A percentile compares a stretch with the other conserved stretches of the same genome.
These are phyloP conservation scores for Drosophila prolongata DNA, from an alignment of 2,888 invertebrate species.

Conservation along the genomic window DNA sequence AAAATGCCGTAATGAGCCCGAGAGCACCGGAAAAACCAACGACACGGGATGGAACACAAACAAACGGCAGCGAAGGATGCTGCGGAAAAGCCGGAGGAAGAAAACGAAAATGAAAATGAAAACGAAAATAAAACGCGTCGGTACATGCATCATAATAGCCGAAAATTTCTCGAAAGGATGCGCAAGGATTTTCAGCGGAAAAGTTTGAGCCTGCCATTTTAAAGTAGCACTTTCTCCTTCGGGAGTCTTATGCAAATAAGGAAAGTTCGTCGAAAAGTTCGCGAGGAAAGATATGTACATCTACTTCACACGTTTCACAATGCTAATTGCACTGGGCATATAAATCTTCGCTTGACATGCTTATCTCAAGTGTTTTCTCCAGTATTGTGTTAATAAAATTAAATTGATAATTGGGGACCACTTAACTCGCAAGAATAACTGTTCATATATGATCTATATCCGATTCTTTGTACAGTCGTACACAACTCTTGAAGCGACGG, in stretches of 20 bases:
- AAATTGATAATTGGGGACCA: constrained; percentile 39
- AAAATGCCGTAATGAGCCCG: constrained; percentile 68
- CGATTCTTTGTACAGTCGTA: not conserved
- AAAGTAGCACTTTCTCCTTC: constrained; percentile 5
- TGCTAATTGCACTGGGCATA: constrained; percentile 50
- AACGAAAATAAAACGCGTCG: constrained; percentile 11
- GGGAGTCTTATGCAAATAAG: constrained; percentile 22
- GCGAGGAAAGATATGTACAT: constrained; percentile 38
- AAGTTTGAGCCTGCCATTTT: constrained; percentile 23
- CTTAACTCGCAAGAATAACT: not conserved
- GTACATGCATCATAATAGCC: constrained; percentile 53
- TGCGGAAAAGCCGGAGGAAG: constrained; percentile 11
- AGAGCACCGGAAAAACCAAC: constrained; percentile 51
- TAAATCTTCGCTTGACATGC: constrained; percentile 51
- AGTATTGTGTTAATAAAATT: constrained; percentile 52
- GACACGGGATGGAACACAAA: constrained; percentile 49
- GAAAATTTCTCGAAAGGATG: constrained; percentile 27
- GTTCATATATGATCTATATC: not conserved
- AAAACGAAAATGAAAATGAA: constrained; percentile 8
- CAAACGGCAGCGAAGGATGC: constrained; percentile 46
- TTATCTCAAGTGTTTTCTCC: constrained; percentile 46
- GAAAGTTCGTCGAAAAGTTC: constrained; percentile 28
- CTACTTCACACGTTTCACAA: constrained; percentile 29
- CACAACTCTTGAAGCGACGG: not conserved
- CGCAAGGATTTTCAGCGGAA: constrained; percentile 32